Evolutionary conservation across 2,888 invertebrate genomes (phyloP).

Genomic region (Cistogaster globosa): DNA sequence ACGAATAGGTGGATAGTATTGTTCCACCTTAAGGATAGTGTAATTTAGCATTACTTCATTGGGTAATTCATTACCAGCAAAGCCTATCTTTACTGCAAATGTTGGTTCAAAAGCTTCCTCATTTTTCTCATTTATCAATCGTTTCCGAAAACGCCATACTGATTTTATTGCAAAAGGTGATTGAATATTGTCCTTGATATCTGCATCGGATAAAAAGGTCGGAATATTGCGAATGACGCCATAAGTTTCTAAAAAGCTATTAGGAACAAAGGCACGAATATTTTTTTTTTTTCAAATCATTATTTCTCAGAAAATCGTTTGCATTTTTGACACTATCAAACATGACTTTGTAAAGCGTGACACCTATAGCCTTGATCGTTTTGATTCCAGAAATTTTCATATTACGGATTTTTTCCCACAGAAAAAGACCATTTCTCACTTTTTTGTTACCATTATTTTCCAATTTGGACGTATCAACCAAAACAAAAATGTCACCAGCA

Average conservation of each 20-base stretch:
- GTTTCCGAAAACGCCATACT: neutral
- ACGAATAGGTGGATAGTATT: neutral
- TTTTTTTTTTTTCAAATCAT: neutral
- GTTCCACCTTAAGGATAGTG: neutral
- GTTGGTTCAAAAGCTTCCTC: neutral
- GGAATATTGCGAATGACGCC: slow-evolving; percentile 7
- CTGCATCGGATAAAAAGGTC: neutral
- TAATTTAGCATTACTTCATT: no score
- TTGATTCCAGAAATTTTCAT: neutral
- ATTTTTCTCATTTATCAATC: neutral
- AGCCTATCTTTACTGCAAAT: slow-evolving; percentile 24
- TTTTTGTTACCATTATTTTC: neutral
- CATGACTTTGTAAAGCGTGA: neutral
- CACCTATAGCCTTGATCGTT: neutral
- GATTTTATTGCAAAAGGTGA: no score
- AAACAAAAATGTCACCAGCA: neutral
- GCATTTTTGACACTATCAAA: neutral
- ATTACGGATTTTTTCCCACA: neutral
- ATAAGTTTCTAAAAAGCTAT: neutral
- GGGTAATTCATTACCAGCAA: neutral
- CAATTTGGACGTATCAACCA: neutral
- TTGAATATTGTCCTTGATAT: neutral
- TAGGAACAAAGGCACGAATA: slow-evolving; percentile 19
- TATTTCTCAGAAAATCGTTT: neutral
- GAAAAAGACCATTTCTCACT: neutral